These are phyloP conservation scores for Pteronotus mesoamericanus DNA, from an alignment of 2,797 vertebrate genomes.

Conservation along the genomic window DNA sequence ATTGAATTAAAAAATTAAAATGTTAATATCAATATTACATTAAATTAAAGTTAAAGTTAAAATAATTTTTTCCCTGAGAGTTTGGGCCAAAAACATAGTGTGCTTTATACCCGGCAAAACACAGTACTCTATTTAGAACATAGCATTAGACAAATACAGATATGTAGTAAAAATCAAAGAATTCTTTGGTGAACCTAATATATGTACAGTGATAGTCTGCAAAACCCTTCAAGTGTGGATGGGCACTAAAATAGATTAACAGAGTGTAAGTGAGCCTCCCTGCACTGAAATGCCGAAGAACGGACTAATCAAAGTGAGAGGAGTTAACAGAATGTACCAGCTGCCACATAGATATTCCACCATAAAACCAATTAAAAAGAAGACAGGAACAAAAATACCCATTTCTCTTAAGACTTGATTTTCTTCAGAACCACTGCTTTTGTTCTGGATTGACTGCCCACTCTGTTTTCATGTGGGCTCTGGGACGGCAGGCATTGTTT, in stretches of 20 bases:
- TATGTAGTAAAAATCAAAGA: not conserved
- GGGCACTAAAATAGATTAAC: not conserved
- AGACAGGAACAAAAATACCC: constrained; percentile 2
- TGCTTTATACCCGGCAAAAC: too few relatives aligned
- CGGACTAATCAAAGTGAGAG: not conserved
- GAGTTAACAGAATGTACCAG: not conserved
- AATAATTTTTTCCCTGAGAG: too few relatives aligned
- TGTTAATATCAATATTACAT: too few relatives aligned
- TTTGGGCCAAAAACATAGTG: too few relatives aligned
- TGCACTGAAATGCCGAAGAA: not conserved
- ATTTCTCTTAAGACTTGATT: not conserved
- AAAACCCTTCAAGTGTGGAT: not conserved
- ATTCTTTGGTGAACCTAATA: not conserved
- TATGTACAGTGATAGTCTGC: not conserved
- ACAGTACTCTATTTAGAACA: not conserved
- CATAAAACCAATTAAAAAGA: constrained; percentile 11
- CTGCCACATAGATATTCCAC: not conserved
- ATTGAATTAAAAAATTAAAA: too few relatives aligned
- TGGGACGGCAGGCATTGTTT: not conserved
- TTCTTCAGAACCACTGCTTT: constrained; percentile 21
- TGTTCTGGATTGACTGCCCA: constrained; percentile 2
- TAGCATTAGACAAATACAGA: not conserved
- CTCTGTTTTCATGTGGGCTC: constrained; percentile 14
- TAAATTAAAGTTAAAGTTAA: too few relatives aligned
- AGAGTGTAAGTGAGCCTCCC: not conserved